Base-by-base conservation (phyloP, 2,888 invertebrate species). In the Nomada fabriciana region DNA sequence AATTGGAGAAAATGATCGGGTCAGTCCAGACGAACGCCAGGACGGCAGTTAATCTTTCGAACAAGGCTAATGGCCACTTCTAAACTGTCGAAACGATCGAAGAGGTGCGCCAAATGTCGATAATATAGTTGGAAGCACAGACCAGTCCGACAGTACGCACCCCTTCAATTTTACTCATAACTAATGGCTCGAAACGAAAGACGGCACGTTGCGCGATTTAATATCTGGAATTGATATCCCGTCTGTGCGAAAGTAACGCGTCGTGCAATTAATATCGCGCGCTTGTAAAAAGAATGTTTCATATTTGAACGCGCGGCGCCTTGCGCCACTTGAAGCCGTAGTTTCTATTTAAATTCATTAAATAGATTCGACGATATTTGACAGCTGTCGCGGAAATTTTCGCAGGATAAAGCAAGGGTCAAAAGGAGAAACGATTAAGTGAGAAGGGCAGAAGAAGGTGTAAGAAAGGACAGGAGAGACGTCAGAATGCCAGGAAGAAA, bases 21-120 rank as follows among this genome's bases (percentile, higher is more conserved):
- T 50, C 29, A 43, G 47, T n/a, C 53, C 59, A 23, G 68, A 72
- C 71, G 81, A 72, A 76, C 77, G 76, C 75, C 72, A 55, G 84
- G 73, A 79, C 85, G 77, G 87, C 81, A 81, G 84, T 89, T 85
- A 89, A 87, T 89, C 87, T 80, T 79, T 78, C 77, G 80, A 89
- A 88, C 76, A 86, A 87, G 83, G 84, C 84, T 84, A 89, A 89
- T 83, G 83, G 87, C 83, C 82, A 87, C 86, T 87, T 83, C 75
- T 60, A 83, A 82, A 87, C 83, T 86, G 80, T 73, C 61, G 72
- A 76, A 83, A 63, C 88, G 83, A 85, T 86, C 81, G 84, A 76
- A 79, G 81, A 81, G 83, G 84, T 78, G 80, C 83, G 80, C 84
- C 87, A 81, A 89, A 84, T 87, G 84, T 79, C 80, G 85, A 86